These are phyloP conservation scores for Apeltes quadracus DNA, from an alignment of 2,113 vertebrate genomes.

Conservation along the genomic window DNA sequence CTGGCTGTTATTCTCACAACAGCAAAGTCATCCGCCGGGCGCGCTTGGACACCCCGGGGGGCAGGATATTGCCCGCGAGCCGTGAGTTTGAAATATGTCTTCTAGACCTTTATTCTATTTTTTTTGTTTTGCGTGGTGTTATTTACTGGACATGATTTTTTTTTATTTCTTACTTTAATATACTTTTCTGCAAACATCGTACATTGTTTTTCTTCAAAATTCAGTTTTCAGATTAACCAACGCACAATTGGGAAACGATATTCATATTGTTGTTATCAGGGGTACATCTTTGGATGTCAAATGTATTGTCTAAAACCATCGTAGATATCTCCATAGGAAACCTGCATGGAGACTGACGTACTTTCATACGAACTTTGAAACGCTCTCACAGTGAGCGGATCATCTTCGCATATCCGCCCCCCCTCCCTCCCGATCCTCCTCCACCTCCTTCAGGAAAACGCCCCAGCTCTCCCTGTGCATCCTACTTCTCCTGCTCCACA, in stretches of 20 bases:
- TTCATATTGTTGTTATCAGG: background rate
- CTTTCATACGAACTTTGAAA: slow-evolving; percentile 33
- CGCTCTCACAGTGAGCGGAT: slow-evolving; percentile 3
- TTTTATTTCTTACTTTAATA: background rate
- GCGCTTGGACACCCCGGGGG: no score
- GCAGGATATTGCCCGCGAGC: no score
- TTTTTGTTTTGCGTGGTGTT: background rate
- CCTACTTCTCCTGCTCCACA: slow-evolving; percentile 10
- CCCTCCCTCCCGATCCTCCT: background rate
- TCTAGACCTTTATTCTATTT: no score
- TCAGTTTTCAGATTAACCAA: background rate
- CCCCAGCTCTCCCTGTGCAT: slow-evolving; percentile 48
- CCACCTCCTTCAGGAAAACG: slow-evolving; percentile 56
- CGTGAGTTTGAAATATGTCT: no score
- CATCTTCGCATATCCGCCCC: slow-evolving; percentile 48
- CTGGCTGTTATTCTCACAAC: no score
- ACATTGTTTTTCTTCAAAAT: background rate
- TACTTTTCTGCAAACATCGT: no score
- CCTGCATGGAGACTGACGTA: background rate
- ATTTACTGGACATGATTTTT: background rate
- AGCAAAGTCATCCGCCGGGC: no score
- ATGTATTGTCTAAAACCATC: background rate
- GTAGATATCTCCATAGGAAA: no score
- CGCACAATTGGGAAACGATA: background rate
- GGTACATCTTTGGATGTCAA: background rate